These are phyloP conservation scores for Napeogenes sylphis DNA, from an alignment of 2,888 invertebrate species.

Conservation along the genomic window DNA sequence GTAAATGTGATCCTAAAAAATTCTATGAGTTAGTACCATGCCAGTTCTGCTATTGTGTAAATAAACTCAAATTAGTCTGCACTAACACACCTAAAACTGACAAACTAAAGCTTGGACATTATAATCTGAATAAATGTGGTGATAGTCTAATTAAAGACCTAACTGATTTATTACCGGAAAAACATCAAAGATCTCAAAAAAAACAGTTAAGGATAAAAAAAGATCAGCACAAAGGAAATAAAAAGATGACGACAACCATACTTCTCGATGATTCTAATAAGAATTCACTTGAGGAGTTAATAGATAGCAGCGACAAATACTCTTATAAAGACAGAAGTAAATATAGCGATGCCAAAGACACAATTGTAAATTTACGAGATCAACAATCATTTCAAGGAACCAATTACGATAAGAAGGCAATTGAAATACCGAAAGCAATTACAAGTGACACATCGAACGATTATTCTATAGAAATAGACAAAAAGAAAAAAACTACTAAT, in stretches of 20 bases:
- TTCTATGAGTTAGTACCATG: constrained; percentile 62
- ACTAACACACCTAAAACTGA: constrained; percentile 40
- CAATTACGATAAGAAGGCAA: background rate
- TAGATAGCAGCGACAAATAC: too few species aligned
- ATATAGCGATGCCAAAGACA: too few species aligned
- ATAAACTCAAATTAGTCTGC: constrained; percentile 53
- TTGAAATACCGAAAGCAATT: background rate
- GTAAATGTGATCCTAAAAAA: constrained; percentile 45
- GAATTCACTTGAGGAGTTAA: too few species aligned
- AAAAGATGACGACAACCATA: background rate
- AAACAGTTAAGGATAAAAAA: constrained; percentile 20
- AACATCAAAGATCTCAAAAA: constrained; percentile 13
- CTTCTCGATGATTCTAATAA: too few species aligned
- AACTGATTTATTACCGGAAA: constrained; percentile 22
- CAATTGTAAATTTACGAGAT: too few species aligned
- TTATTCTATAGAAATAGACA: background rate
- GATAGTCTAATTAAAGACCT: constrained; percentile 28
- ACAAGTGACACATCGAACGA: background rate
- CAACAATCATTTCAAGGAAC: too few species aligned
- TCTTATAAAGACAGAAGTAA: too few species aligned
- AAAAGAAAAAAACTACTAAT: background rate
- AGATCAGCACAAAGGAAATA: constrained; percentile 17
- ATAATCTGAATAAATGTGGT: constrained; percentile 51
- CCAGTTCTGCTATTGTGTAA: constrained; percentile 57
- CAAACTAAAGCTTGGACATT: constrained; percentile 42